phyloP scores from a whole-genome alignment of 2,888 invertebrate genomes.

The Odontocolon sp. region DNA sequence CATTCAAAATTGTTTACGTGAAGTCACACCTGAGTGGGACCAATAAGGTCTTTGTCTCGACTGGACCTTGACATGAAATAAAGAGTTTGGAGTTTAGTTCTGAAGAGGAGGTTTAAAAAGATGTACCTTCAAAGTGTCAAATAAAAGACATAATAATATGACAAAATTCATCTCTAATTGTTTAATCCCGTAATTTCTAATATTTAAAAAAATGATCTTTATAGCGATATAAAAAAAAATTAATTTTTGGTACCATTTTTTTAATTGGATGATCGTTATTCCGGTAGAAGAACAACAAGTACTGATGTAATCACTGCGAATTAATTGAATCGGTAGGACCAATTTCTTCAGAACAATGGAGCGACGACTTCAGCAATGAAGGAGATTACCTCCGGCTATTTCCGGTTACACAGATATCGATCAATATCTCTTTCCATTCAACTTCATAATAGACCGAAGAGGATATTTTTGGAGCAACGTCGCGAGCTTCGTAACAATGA shows the following conservation, averaged over 20 bases:
- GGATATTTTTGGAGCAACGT: conserved; percentile 4
- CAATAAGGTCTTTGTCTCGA: no score
- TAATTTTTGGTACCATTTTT: not conserved
- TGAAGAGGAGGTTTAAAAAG: no score
- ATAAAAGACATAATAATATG: no score
- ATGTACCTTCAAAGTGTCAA: no score
- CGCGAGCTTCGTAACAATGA: not conserved
- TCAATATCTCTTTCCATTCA: not conserved
- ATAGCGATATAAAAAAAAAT: no score
- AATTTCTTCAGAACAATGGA: conserved; percentile 22
- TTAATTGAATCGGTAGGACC: conserved; percentile 14
- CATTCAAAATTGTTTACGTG: no score
- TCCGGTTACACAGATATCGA: conserved; percentile 21
- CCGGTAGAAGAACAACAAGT: not conserved
- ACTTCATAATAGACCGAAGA: not conserved
- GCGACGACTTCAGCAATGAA: not conserved
- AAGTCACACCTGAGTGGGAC: no score
- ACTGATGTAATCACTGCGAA: not conserved
- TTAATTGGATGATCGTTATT: not conserved
- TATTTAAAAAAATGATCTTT: no score
- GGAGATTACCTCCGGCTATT: conserved; percentile 14
- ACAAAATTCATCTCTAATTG: no score
- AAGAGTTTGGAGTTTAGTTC: no score
- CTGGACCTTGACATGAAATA: no score
- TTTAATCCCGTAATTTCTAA: no score